These are phyloP conservation scores for Nomada fabriciana DNA, from an alignment of 2,888 invertebrate species.

Conservation along the genomic window DNA sequence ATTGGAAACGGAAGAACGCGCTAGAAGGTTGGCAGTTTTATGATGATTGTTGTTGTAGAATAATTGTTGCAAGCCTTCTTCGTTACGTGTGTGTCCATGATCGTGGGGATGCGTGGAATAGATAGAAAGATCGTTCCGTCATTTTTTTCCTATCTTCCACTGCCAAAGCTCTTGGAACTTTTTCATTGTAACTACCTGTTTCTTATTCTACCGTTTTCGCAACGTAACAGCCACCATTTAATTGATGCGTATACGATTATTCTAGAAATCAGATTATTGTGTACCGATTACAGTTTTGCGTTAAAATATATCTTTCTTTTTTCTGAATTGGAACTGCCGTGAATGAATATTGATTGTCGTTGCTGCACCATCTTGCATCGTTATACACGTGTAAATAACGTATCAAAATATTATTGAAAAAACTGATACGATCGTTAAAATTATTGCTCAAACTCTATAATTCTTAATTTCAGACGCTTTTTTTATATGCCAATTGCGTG, in stretches of 20 bases:
- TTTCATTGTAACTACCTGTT: background rate
- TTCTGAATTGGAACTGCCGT: background rate
- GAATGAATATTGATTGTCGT: slow-evolving; percentile 12
- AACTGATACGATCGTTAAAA: background rate
- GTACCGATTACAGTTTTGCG: slow-evolving; percentile 39
- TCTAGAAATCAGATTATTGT: slow-evolving; percentile 26
- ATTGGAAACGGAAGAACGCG: slow-evolving; percentile 20
- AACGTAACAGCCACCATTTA: slow-evolving; percentile 24
- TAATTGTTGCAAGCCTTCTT: slow-evolving; percentile 49
- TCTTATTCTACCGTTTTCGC: background rate
- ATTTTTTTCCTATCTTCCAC: background rate
- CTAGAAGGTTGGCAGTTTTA: slow-evolving; percentile 1
- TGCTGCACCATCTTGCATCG: background rate
- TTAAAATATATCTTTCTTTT: slow-evolving; percentile 44
- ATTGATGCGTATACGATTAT: slow-evolving; percentile 31
- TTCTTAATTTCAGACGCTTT: slow-evolving; percentile 9
- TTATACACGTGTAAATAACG: background rate
- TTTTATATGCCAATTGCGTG: background rate
- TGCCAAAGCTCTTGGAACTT: background rate
- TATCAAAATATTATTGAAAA: background rate
- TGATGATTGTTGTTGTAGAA: slow-evolving; percentile 42
- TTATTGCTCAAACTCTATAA: slow-evolving; percentile 20
- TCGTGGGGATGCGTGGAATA: too few species aligned
- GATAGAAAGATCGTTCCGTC: slow-evolving; percentile 26
- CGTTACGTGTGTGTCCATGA: slow-evolving; percentile 26